Conservation (phyloP, 2,888 invertebrate species). For the Acleris emargana region DNA sequence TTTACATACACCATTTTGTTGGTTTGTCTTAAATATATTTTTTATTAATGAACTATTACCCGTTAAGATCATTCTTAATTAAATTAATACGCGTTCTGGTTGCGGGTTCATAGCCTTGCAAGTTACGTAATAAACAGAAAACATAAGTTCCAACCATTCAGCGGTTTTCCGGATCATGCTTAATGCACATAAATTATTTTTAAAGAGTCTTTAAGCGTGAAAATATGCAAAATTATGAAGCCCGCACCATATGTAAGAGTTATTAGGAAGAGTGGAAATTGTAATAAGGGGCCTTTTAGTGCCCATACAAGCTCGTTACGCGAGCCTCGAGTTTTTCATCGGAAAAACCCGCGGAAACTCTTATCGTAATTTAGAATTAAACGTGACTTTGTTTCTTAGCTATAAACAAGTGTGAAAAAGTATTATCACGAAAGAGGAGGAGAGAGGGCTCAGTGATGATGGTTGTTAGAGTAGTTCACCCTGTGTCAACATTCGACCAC, state of each 20-base stretch:
- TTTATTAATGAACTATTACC: too few species aligned
- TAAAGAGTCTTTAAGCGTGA: slow-evolving; percentile 59
- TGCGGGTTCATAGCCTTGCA: slow-evolving; percentile 2
- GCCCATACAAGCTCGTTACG: slow-evolving; percentile 50
- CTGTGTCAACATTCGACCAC: too few species aligned
- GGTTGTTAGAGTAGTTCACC: too few species aligned
- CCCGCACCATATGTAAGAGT: slow-evolving; percentile 55
- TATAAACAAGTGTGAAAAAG: too few species aligned
- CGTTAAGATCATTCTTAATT: too few species aligned
- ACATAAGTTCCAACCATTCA: slow-evolving; percentile 48
- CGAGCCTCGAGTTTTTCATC: slow-evolving; percentile 32
- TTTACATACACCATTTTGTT: too few species aligned
- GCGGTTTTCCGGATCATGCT: slow-evolving; percentile 58
- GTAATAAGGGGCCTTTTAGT: slow-evolving; percentile 55
- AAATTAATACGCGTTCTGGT: too few species aligned
- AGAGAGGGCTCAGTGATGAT: too few species aligned
- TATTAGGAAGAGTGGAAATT: slow-evolving; percentile 66
- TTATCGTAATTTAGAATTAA: slow-evolving; percentile 13
- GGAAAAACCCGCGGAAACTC: slow-evolving; percentile 14
- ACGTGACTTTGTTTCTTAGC: too few species aligned
- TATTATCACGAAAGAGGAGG: too few species aligned
- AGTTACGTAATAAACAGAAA: slow-evolving; percentile 43
- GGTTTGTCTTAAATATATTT: too few species aligned
- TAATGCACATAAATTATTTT: slow-evolving; percentile 70
- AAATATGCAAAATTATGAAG: slow-evolving; percentile 68